These are phyloP conservation scores for Ophion costatus DNA, from an alignment of 2,888 invertebrate genomes.

Conservation along the genomic window DNA sequence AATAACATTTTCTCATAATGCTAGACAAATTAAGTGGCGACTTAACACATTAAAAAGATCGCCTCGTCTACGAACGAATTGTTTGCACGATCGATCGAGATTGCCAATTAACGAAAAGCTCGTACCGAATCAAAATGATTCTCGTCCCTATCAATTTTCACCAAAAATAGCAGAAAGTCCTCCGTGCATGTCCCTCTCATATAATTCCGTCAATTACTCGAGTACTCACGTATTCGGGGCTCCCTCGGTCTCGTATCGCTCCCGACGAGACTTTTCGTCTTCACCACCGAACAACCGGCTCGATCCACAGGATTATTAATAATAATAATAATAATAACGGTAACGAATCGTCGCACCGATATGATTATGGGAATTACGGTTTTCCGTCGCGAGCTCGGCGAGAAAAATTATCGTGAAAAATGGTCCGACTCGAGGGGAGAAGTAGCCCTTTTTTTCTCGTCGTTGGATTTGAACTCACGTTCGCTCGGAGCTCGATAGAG, in stretches of 20 bases:
- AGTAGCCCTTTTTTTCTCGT: background rate
- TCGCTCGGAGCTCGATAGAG: constrained; percentile 3
- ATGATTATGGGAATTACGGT: background rate
- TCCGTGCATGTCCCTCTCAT: background rate
- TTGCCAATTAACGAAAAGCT: no score
- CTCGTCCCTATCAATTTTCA: background rate
- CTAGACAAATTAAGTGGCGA: no score
- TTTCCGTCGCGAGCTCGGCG: no score
- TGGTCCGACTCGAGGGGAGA: background rate
- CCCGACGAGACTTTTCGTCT: constrained; percentile 2
- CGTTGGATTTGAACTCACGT: constrained; percentile 12
- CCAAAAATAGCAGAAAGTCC: background rate
- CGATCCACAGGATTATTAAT: constrained; percentile 1
- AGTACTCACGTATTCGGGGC: constrained; percentile 18
- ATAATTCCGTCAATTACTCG: background rate
- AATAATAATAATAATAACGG: background rate
- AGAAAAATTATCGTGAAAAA: background rate
- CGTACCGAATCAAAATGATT: no score
- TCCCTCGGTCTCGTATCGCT: constrained; percentile 17
- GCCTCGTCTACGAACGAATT: no score
- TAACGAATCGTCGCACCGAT: background rate
- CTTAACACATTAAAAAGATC: no score
- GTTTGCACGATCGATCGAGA: no score
- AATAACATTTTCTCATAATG: no score
- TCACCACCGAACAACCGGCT: constrained; percentile 20